Percentiles rank a stretch among this genome's conserved stretches.
phyloP scores from a whole-genome alignment of 1,140 invertebrate species.

The Pseudomyrmex pallidus region DNA sequence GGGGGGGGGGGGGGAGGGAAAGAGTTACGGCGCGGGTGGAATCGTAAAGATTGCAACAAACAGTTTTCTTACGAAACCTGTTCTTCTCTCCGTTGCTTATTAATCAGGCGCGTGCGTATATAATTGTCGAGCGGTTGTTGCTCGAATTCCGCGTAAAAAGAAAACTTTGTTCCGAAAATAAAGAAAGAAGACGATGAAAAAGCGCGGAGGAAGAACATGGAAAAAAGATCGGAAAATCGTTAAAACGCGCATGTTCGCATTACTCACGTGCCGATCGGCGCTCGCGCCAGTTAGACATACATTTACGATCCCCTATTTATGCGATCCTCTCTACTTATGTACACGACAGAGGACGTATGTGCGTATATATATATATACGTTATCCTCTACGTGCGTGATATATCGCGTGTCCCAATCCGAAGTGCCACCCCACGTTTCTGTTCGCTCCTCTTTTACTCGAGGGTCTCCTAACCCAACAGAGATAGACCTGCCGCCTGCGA shows the following conservation, averaged over 20 bases:
- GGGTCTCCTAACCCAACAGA: slow-evolving; percentile 52
- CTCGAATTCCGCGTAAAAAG: not conserved
- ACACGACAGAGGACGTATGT: slow-evolving; percentile 47
- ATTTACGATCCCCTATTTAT: slow-evolving; percentile 23
- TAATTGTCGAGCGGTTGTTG: not conserved
- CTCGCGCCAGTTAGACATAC: not conserved
- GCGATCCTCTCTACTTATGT: slow-evolving; percentile 51
- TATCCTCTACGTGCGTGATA: slow-evolving; percentile 51
- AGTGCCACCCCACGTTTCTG: slow-evolving; percentile 46
- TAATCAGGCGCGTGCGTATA: not conserved
- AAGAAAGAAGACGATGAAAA: not conserved
- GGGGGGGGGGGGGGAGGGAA: not conserved
- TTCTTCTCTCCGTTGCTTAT: not conserved
- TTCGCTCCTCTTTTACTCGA: slow-evolving; percentile 45
- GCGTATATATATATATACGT: slow-evolving; percentile 29
- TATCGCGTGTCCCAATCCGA: slow-evolving; percentile 66
- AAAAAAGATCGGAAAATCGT: slow-evolving; percentile 56
- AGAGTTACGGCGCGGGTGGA: not conserved
- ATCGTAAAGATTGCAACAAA: slow-evolving; percentile 7
- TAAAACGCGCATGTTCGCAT: slow-evolving; percentile 55
- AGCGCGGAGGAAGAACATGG: slow-evolving; percentile 22
- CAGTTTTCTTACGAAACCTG: not conserved
- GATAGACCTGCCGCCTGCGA: slow-evolving; percentile 64
- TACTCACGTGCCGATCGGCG: slow-evolving; percentile 31
- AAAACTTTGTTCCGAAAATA: not conserved